A percentile compares a stretch with the other conserved stretches of the same genome.
phyloP scores from a whole-genome alignment of 2,888 invertebrate species.

The Stegana nigrithorax region DNA sequence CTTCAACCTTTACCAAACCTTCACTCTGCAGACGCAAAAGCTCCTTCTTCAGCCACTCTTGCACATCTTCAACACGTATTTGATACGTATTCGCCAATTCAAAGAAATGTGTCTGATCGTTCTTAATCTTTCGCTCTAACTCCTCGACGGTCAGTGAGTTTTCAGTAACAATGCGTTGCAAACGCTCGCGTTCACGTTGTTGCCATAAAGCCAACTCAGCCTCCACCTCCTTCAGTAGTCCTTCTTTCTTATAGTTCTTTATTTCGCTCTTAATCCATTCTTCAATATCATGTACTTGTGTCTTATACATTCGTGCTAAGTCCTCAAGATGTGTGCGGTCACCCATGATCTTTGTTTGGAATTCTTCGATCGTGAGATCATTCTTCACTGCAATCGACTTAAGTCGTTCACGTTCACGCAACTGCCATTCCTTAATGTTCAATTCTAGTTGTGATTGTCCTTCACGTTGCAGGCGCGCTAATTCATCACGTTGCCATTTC shows the following conservation, averaged over 20 bases:
- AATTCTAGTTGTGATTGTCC: constrained; percentile 46
- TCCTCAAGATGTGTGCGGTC: constrained; percentile 60
- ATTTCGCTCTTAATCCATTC: constrained; percentile 63
- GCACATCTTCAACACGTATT: constrained; percentile 59
- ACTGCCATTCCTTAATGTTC: constrained; percentile 63
- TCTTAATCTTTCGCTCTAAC: constrained; percentile 59
- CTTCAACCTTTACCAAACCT: constrained; percentile 60
- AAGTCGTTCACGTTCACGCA: constrained; percentile 54
- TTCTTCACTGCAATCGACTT: constrained; percentile 57
- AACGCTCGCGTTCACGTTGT: constrained; percentile 60
- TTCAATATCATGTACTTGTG: constrained; percentile 64
- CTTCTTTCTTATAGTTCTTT: constrained; percentile 58
- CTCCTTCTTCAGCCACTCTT: constrained; percentile 65
- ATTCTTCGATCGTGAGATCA: constrained; percentile 64
- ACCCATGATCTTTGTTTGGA: constrained; percentile 58
- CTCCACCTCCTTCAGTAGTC: constrained; percentile 61
- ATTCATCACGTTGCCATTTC: constrained; percentile 63
- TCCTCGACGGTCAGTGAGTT: constrained; percentile 62
- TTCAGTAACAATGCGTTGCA: constrained; percentile 54
- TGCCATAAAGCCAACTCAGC: constrained; percentile 63
- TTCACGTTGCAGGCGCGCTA: constrained; percentile 59
- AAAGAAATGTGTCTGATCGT: constrained; percentile 59
- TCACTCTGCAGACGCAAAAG: constrained; percentile 56
- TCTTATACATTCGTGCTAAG: constrained; percentile 60
- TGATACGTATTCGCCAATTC: constrained; percentile 62